These are phyloP conservation scores for Apotomis betuletana DNA, from an alignment of 2,888 invertebrate species.

Conservation along the genomic window DNA sequence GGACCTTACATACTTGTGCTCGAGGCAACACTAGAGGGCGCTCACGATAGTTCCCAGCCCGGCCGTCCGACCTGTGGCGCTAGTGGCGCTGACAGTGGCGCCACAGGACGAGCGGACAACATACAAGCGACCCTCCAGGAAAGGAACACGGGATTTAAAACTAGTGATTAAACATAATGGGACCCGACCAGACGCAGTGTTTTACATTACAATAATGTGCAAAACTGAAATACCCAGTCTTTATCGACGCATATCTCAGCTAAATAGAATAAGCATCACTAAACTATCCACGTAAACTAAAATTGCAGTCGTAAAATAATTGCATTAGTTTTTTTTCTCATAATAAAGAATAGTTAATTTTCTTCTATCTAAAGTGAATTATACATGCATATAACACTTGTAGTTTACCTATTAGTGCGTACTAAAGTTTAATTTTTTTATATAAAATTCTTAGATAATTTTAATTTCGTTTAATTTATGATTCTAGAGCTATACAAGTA, in stretches of 20 bases:
- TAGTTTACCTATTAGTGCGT: conserved; percentile 65
- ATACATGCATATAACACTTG: conserved; percentile 68
- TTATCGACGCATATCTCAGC: conserved; percentile 51
- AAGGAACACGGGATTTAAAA: conserved; percentile 21
- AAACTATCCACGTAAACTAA: conserved; percentile 38
- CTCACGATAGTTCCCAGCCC: neutral
- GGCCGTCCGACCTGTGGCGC: neutral
- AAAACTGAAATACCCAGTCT: conserved; percentile 48
- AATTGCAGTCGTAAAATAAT: conserved; percentile 62
- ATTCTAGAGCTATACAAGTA: conserved; percentile 70
- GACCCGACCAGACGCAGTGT: conserved; percentile 49
- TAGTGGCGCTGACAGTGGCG: neutral
- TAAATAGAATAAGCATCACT: conserved; percentile 50
- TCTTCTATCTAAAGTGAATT: conserved; percentile 73
- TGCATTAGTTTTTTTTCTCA: conserved; percentile 50
- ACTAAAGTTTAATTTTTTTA: conserved; percentile 62
- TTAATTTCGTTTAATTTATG: conserved; percentile 63
- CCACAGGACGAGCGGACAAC: neutral
- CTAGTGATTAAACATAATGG: conserved; percentile 23
- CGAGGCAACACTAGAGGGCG: neutral
- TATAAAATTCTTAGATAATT: conserved; percentile 69
- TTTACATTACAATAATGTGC: conserved; percentile 33
- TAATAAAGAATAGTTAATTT: conserved; percentile 48
- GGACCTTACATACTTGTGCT: conserved; percentile 35
- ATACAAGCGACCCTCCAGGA: neutral